Base-by-base conservation (phyloP, 1,140 invertebrate genomes). In the Cydia strobilella region DNA sequence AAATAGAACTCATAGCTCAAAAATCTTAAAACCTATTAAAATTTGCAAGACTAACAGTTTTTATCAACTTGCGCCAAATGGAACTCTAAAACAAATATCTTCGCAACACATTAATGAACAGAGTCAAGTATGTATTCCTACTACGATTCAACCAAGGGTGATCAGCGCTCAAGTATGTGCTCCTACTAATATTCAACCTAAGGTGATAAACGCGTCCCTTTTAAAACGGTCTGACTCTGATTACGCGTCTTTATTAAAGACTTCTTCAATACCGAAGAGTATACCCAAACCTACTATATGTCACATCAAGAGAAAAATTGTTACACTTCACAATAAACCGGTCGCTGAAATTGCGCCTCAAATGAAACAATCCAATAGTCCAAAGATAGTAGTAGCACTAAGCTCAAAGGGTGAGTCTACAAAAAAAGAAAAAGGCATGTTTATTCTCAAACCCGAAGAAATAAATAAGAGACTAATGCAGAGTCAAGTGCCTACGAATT, bases 371-470 rank as follows among this genome's bases (percentile, higher is more conserved):
- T 62, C 71, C 13, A 39, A 77, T 82, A 74, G 78, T 73, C 75
- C 9, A 73, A 66, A 76, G 27, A 35, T 75, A 15, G 4, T 31
- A 27, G 73, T 77, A 72, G 45, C 66, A 59, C 62, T 63, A 73
- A 66, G 75, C 25, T 69, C 75, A 62, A 25, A 73, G 27, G n/a
- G 45, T 1, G 35, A 54, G 42, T 51, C 15, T 35, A 4, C 13
- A 35, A 79, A 76, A 71, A 79, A 79, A 73, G 81, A 85, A 77
- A 63, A 74, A 31, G 79, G 86, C 18, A 90, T 91, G 89, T 83
- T 89, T 76, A 77, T 91, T 73, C 80, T 91, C 75, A 91, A 92
- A 84, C 89, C 91, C 9, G 89, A 91, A 83, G 88, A 93, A 84
- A 92, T 93, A n/a, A 91, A 91, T 77, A 85, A 86, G 80, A 84